A percentile compares a stretch with the other conserved stretches of the same genome.
These are phyloP conservation scores for Aulostomus chinensis DNA, from an alignment of 2,797 vertebrate genomes.

Conservation along the genomic window DNA sequence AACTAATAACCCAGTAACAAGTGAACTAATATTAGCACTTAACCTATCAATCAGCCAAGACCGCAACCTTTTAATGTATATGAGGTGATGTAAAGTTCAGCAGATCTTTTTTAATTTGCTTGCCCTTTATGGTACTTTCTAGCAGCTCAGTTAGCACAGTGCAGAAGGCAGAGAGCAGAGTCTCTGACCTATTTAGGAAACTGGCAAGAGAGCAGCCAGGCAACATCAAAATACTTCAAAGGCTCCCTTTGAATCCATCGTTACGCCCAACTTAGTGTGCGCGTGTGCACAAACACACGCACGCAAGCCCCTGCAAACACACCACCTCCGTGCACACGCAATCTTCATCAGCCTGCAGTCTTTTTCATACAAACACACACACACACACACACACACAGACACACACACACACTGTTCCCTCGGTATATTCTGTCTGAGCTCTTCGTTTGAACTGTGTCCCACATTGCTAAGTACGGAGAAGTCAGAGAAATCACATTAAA, in stretches of 20 bases:
- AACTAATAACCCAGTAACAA: conserved; percentile 10
- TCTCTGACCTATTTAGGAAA: conserved; percentile 85
- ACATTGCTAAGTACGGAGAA: conserved; percentile 76
- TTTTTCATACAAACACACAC: conserved; percentile 21
- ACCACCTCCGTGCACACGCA: conserved; percentile 36
- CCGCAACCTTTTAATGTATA: conserved; percentile 24
- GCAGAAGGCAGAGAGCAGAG: conserved; percentile 73
- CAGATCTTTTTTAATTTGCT: conserved; percentile 52
- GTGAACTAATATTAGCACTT: conserved; percentile 9
- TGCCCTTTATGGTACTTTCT: conserved; percentile 60
- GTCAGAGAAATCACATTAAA: conserved; percentile 77
- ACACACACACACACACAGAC: conserved; percentile 3
- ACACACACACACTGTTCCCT: conserved; percentile 44
- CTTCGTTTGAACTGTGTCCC: conserved; percentile 79
- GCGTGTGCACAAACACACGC: conserved; percentile 23
- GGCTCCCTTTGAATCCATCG: conserved; percentile 78
- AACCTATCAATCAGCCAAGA: conserved; percentile 15
- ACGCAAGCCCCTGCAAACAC: conserved; percentile 18
- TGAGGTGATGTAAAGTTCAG: conserved; percentile 44
- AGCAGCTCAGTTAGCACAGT: conserved; percentile 55
- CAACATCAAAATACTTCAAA: conserved; percentile 86
- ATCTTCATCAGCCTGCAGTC: conserved; percentile 60
- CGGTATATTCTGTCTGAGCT: conserved; percentile 77
- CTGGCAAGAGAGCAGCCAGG: conserved; percentile 81
- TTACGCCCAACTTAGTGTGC: conserved; percentile 74